These are phyloP conservation scores for Sebastes kiyomatsui DNA, from an alignment of 2,797 vertebrate genomes.

Conservation along the genomic window DNA sequence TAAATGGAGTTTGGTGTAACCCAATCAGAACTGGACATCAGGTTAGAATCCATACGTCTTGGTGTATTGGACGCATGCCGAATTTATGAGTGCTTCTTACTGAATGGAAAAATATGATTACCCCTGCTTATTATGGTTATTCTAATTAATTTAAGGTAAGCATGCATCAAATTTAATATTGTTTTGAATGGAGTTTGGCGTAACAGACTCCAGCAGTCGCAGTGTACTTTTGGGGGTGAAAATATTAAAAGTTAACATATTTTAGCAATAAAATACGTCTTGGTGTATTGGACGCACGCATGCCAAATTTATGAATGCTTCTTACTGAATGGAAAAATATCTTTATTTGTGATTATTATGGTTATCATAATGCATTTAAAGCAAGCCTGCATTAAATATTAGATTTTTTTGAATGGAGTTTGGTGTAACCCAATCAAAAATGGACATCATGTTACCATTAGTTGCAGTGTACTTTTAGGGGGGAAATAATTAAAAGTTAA, in stretches of 20 bases:
- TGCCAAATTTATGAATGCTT: not conserved
- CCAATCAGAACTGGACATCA: not conserved
- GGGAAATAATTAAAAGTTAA: not conserved
- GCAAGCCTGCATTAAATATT: not conserved
- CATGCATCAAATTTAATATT: accelerated
- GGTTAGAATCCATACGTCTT: not conserved
- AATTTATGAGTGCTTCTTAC: not conserved
- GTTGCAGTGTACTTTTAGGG: not conserved
- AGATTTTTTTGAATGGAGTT: not conserved
- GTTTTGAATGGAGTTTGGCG: conserved; percentile 9
- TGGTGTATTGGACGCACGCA: not conserved
- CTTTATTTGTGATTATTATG: accelerated
- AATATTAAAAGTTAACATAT: not conserved
- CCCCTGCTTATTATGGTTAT: accelerated
- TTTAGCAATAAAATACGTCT: not conserved
- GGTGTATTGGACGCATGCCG: not conserved
- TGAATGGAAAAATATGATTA: not conserved
- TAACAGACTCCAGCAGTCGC: conserved; percentile 62
- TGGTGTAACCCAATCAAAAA: not conserved
- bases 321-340: not conserved
- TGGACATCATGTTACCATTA: not conserved
- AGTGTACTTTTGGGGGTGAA: not conserved
- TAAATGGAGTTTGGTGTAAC: not conserved
- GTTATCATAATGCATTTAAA: not conserved
- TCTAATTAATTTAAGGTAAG: not conserved